Evolutionary conservation across 2,888 invertebrate species (phyloP).

Genomic region (Drosophila kambysellisi): DNA sequence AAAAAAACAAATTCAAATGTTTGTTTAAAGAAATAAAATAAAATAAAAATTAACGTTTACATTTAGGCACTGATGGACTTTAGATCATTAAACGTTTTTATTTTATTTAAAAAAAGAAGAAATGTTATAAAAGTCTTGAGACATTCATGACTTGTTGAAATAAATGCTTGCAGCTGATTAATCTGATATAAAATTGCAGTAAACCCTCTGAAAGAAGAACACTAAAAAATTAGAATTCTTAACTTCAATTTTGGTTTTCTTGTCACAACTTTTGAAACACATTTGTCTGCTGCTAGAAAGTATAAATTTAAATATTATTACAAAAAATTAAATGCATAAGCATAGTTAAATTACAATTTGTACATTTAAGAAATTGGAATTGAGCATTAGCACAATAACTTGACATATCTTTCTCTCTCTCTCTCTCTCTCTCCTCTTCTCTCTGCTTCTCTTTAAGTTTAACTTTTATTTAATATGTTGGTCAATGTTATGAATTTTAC

Average conservation of each 20-base stretch:
- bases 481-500: conserved; percentile 20
- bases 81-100: not conserved
- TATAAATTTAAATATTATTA: not conserved
- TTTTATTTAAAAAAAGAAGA: not conserved
- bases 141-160: not conserved
- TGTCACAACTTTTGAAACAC: not conserved
- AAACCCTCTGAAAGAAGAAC: not conserved
- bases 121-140: not conserved
- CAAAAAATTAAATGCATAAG: not conserved
- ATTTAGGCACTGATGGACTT: not conserved
- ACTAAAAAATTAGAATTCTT: not conserved
- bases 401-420: not conserved
- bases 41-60: not conserved
- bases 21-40: not conserved
- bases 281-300: not conserved
- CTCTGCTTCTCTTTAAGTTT: not conserved
- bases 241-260: not conserved
- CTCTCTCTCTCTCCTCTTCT: not conserved
- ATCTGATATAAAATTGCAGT: not conserved
- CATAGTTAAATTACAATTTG: not conserved
- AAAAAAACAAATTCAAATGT: not conserved
- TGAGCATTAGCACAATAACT: not conserved
- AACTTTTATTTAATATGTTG: conserved; percentile 10
- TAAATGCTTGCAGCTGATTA: not conserved
- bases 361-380: not conserved